phyloP scores from a whole-genome alignment of 2,113 vertebrate genomes.

The Gnathonemus echidnorhynchus region DNA sequence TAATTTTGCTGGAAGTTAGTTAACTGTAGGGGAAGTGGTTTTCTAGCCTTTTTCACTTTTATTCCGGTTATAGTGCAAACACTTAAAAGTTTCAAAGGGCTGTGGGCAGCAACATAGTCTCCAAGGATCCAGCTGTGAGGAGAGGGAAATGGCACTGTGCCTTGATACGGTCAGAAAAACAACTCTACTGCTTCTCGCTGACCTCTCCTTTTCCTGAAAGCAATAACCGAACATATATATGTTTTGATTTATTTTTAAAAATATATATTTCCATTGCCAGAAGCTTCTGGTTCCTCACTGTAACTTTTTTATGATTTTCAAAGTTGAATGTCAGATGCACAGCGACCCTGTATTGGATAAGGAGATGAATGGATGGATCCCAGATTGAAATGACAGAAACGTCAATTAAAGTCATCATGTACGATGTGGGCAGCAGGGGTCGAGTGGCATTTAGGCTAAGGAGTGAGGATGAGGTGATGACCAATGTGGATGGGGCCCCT shows the following conservation, averaged over 20 bases:
- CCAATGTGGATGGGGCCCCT: neutral
- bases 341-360: neutral
- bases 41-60: neutral
- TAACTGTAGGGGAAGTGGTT: neutral
- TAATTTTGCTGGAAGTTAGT: neutral
- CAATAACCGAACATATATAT: neutral
- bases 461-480: neutral
- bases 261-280: neutral
- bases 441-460: neutral
- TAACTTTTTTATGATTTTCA: neutral
- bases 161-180: neutral
- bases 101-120: neutral
- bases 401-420: neutral
- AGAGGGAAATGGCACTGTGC: neutral
- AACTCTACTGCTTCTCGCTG: neutral
- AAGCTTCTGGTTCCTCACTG: neutral
- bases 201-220: neutral
- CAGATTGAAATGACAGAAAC: neutral
- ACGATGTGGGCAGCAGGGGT: neutral
- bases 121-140: neutral
- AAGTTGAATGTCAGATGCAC: neutral
- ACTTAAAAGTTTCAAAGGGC: neutral
- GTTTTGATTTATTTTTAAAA: neutral
- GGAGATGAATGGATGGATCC: neutral
- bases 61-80: neutral